Evolutionary conservation across 2,113 vertebrate genomes (phyloP).

Genomic region (Crotalus viridis): DNA sequence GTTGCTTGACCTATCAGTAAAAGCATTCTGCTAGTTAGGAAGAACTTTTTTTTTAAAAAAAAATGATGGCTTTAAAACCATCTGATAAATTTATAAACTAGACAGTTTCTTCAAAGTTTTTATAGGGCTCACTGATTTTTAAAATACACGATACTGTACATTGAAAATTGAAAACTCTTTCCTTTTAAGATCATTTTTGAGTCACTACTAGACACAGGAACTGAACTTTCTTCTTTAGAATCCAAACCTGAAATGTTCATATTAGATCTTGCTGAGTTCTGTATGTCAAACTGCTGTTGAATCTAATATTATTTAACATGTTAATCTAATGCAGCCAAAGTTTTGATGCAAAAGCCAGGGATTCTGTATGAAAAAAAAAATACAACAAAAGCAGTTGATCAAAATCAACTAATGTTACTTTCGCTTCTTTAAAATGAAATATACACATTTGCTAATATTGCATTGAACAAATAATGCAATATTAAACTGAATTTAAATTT

Average conservation of each 20-base stretch:
- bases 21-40: neutral
- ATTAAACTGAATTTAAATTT: neutral
- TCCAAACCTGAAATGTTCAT: neutral
- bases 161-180: neutral
- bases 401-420: neutral
- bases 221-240: neutral
- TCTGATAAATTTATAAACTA: neutral
- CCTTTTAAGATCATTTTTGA: neutral
- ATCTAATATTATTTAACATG: neutral
- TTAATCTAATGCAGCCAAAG: neutral
- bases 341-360: neutral
- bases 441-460: neutral
- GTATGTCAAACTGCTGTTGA: neutral
- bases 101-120: neutral
- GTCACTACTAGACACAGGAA: neutral
- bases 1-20: neutral
- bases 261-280: neutral
- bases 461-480: neutral
- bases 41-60: neutral
- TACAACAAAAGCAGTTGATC: neutral
- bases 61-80: neutral
- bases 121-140: neutral
- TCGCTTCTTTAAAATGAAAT: neutral
- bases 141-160: neutral
- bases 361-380: neutral